Evolutionary conservation across 2,113 vertebrate species (phyloP), one percentile per base, ranked within the genome.

Genomic region (Ophthalmolycus amberensis): DNA sequence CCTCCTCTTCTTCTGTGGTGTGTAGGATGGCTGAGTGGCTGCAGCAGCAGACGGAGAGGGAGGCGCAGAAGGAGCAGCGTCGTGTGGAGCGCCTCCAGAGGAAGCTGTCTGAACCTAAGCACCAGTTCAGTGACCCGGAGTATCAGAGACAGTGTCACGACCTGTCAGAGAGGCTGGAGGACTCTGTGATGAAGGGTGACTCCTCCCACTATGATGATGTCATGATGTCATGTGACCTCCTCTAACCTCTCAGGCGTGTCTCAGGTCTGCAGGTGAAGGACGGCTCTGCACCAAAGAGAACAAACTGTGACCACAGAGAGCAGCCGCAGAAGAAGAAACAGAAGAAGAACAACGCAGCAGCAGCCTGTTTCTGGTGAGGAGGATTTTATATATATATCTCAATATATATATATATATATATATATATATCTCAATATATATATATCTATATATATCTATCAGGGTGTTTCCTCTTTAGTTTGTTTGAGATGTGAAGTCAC

Each of bases 1-100:
- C 34, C 34, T 34, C 34, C 32, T 29, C 40, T 46, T 29, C 42
- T 27, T 46, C 65, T 67, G 48, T 54, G 68, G 40, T 75, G 44
- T 0, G 37, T 64, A 99, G 98, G 70, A 99, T 99, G 98, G 98
- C 97, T 0, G 98, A 99, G 14, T 99, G 98, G 98, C 95, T 98
- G 71, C 97, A 97, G 88, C 97, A 97, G 75, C 97, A 99, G 89
- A 95, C 97, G 0, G 97, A 99, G 59, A 95, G 98, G 0, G 98
- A 99, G 86, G 97, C 97, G 0, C 97, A 97, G 42, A 97, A 96
- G 85, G 97, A 99, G 92, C 98, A 99, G 63, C 94, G 95, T 4
- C 97, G 97, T 0, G 69, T 97, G 80, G 97, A 99, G 73, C 90
- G 96, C 3, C 95, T 99, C 82, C 96, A 97, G 90, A 95, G 97